Base-by-base conservation (phyloP, 2,113 vertebrate genomes). In the Lontra canadensis region DNA sequence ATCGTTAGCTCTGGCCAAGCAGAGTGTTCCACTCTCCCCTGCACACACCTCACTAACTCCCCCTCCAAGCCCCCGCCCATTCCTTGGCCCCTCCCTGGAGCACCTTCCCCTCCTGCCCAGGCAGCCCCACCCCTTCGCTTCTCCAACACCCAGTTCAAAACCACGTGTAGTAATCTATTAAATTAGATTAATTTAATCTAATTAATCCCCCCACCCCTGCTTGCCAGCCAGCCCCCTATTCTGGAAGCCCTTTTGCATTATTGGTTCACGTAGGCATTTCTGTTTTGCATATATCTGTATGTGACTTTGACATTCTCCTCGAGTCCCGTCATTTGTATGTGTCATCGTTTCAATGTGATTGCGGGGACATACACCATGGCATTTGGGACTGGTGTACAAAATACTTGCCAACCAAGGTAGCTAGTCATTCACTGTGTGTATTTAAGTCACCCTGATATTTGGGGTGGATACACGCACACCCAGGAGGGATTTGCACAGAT, bases 291-390 rank as follows among this genome's bases (percentile, higher is more conserved):
- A 7, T 57, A 61, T 92, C 85, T 59, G 23, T 88, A 47, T 26
- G 3, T 93, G 52, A 52, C 83, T 90, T 95, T 86, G 93, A 94
- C 78, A 69, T n/a, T 73, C 55, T 23, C 42, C 81, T 94, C 80
- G 59, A 61, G 65, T 92, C 29, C 25, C 49, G 47, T 81, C 49
- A 29, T 86, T 61, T 93, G 25, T 47, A 44, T 34, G 17, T 55
- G 61, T 96, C 65, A 29, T 93, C 65, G 88, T 74, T 81, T 86
- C 85, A 78, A 31, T 94, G 71, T 78, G 65, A 89, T 80, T 67
- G 39, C 78, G 91, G 94, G 4, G 57, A 74, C 20, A 20, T 36
- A 67, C 23, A 78, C 81, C 2, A 7, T 65, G 78, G 31, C 79
- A 42, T 69, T 96, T 92, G 76, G 86, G 55, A 65, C 31, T 76